These are phyloP conservation scores for Caiman crocodilus DNA, from an alignment of 2,797 vertebrate species.

Conservation along the genomic window DNA sequence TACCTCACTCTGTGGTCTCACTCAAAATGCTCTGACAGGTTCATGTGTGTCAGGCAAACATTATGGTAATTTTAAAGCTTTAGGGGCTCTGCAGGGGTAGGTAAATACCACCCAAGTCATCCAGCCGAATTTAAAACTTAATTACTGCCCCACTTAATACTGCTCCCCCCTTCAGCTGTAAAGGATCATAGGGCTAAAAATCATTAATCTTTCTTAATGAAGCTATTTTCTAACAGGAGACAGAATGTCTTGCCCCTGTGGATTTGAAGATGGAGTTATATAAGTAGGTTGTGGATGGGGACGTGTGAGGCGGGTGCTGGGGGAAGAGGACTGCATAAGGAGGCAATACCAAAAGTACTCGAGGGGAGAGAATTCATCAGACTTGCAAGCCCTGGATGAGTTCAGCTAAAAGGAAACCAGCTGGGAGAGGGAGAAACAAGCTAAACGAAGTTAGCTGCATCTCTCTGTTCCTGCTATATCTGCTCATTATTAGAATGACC, in stretches of 20 bases:
- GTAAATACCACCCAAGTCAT: conserved; percentile 51
- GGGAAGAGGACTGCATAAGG: conserved; percentile 3
- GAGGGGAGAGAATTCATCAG: not conserved
- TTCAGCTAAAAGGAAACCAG: conserved; percentile 5
- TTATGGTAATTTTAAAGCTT: conserved; percentile 66
- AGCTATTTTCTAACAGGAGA: conserved; percentile 68
- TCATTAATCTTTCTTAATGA: conserved; percentile 74
- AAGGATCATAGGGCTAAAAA: conserved; percentile 60
- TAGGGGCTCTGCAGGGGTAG: conserved; percentile 43
- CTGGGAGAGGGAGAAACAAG: not conserved
- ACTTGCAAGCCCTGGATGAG: not conserved
- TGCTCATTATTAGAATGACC: conserved; percentile 2
- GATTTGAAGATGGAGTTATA: conserved; percentile 58
- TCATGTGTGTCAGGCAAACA: conserved; percentile 66
- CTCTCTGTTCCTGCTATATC: not conserved
- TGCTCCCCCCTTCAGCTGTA: conserved; percentile 20
- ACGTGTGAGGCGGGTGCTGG: fast-evolving
- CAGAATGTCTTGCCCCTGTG: conserved; percentile 61
- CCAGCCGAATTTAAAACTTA: conserved; percentile 66
- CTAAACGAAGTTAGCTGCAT: not conserved
- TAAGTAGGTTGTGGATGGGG: conserved; percentile 26
- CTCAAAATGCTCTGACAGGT: conserved; percentile 60
- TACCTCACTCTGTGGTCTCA: conserved; percentile 52
- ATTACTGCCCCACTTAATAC: conserved; percentile 63
- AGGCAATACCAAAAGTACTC: not conserved